Evolutionary conservation across 2,113 vertebrate species (phyloP).

Genomic region (Syngnathus scovelli): DNA sequence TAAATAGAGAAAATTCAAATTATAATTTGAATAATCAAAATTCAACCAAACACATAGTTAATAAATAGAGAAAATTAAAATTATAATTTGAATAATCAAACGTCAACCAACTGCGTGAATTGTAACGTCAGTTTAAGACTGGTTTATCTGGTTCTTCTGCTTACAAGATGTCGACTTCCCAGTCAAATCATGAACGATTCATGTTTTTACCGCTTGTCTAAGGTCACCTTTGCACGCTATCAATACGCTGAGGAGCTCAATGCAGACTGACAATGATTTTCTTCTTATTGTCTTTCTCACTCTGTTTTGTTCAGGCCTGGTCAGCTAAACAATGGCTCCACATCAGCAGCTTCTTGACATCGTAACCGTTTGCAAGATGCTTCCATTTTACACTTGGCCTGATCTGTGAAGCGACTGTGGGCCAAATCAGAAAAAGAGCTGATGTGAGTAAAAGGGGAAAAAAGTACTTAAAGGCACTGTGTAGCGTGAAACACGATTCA

Average conservation of each 20-base stretch:
- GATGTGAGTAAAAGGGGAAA: not conserved
- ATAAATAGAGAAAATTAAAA: too few relatives aligned
- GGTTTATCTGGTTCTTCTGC: not conserved
- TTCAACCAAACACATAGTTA: too few relatives aligned
- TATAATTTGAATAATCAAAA: too few relatives aligned
- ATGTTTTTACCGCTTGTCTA: not conserved
- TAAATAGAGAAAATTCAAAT: too few relatives aligned
- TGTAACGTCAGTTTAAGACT: not conserved
- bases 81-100: too few relatives aligned
- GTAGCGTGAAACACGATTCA: not conserved
- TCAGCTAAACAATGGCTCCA: slow-evolving; percentile 1
- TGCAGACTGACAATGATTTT: not conserved
- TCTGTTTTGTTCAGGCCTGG: not conserved
- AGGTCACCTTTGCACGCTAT: not conserved
- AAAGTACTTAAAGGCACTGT: not conserved
- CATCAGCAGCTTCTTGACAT: not conserved
- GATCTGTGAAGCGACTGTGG: not conserved
- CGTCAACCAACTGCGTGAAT: not conserved
- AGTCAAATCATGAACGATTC: not conserved
- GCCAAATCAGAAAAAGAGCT: slow-evolving; percentile 3
- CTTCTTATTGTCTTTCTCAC: not conserved
- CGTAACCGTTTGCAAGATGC: not conserved
- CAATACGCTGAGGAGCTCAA: not conserved
- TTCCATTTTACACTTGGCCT: slow-evolving; percentile 1
- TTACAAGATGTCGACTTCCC: not conserved